A percentile compares a stretch with the other conserved stretches of the same genome.
These are phyloP conservation scores for Dasypogon diadema DNA, from an alignment of 2,888 invertebrate species.

Conservation along the genomic window DNA sequence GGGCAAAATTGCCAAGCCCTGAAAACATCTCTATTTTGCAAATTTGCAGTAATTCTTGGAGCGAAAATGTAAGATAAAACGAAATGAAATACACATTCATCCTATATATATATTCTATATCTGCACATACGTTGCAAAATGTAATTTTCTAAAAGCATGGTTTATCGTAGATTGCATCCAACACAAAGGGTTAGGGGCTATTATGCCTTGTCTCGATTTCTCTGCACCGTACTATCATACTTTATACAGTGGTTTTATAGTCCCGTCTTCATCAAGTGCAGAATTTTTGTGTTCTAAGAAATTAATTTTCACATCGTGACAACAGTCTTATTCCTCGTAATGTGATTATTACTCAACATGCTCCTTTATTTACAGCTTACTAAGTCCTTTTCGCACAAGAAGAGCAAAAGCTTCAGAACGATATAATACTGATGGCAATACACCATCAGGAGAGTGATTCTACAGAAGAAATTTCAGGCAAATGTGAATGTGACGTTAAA, in stretches of 20 bases:
- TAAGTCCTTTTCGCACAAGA: no score
- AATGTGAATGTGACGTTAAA: no score
- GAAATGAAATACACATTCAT: background rate
- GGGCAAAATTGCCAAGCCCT: no score
- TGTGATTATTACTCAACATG: slow-evolving; percentile 13
- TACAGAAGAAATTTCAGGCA: no score
- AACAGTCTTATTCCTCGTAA: slow-evolving; percentile 26
- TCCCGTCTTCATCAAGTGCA: slow-evolving; percentile 35
- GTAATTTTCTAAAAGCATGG: slow-evolving; percentile 42
- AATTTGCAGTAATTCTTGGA: slow-evolving; percentile 24
- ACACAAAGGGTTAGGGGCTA: slow-evolving; percentile 12
- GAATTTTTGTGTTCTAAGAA: slow-evolving; percentile 32
- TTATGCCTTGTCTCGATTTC: background rate
- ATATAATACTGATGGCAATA: no score
- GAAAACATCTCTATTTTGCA: slow-evolving; percentile 15
- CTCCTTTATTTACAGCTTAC: no score
- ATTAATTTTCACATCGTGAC: slow-evolving; percentile 37
- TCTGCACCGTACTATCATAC: slow-evolving; percentile 16
- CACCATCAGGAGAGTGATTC: no score
- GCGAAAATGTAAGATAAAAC: slow-evolving; percentile 28
- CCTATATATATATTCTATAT: background rate
- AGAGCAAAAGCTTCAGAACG: no score
- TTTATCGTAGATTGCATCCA: slow-evolving; percentile 41
- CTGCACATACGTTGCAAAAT: slow-evolving; percentile 2
- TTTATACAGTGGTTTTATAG: slow-evolving; percentile 13